Evolutionary conservation across 2,797 vertebrate genomes (phyloP), one percentile per base, ranked within the genome.

Genomic region (Manis pentadactyla): DNA sequence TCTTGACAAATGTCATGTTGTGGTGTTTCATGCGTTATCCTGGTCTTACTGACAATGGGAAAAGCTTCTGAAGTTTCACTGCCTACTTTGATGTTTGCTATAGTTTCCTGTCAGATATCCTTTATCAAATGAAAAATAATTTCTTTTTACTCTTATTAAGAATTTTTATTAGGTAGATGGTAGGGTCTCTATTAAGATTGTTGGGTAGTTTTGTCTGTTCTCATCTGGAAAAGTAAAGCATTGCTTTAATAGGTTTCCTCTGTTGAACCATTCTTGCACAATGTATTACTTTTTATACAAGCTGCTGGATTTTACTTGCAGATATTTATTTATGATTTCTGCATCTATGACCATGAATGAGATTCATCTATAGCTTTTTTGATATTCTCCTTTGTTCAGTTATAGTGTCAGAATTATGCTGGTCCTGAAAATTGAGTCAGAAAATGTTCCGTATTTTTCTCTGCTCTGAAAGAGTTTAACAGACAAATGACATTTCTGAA

Each of bases 61-160:
- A 93, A 93, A 85, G 27, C 13, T 79, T 86, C n/a, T 51, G 9
- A 73, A 64, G 21, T 64, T 71, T 59, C 27, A 51, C 25, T 34
- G 0, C 14, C 69, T 21, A n/a, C 13, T 81, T n/a, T 53, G 42
- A 74, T 64, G 21, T 69, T 93, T 81, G 21, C 13, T 59, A 29
- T 73, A 19, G 34, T 85, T 88, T 49, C 34, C 69, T 66, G 17
- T 7, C 17, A 42, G 7, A 18, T 53, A 61, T 55, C 3, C 0
- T 83, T 93, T 73, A 69, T 83, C 78, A 59, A 51, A 93, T 25
- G 25, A 59, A 69, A 42, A 23, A 74, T 59, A 23, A 25, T 29
- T n/a, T 82, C n/a, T 95, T 94, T 83, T 21, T 78, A 34, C 59
- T 82, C 51, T 87, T 68, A 64, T 79, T 83, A 85, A 17, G 55